phyloP scores from a whole-genome alignment of 2,888 invertebrate genomes.

The Platycheirus rosarum region DNA sequence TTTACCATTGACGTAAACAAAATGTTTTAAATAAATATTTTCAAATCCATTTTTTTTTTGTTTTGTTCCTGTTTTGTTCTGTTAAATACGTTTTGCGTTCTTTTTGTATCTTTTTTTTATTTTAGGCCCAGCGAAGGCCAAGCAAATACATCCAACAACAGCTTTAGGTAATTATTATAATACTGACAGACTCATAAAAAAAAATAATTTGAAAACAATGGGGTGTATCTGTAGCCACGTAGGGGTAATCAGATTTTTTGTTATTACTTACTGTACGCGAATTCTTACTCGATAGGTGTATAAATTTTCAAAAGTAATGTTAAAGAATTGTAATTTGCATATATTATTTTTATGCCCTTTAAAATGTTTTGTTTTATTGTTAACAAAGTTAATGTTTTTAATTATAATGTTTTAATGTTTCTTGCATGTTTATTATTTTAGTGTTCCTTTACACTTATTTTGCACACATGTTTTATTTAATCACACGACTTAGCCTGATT shows the following conservation, averaged over 20 bases:
- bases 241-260: slow-evolving; percentile 71
- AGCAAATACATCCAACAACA: slow-evolving; percentile 78
- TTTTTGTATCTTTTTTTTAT: slow-evolving; percentile 75
- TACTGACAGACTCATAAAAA: slow-evolving; percentile 39
- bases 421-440: slow-evolving; percentile 59
- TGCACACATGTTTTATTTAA: slow-evolving; percentile 39
- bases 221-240: slow-evolving; percentile 39
- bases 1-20: slow-evolving; percentile 17
- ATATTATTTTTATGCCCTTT: neutral
- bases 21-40: slow-evolving; percentile 11
- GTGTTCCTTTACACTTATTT: slow-evolving; percentile 33
- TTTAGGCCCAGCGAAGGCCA: slow-evolving; percentile 79
- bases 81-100: slow-evolving; percentile 73
- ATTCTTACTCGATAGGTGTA: slow-evolving; percentile 26
- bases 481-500: slow-evolving; percentile 50
- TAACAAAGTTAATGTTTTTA: slow-evolving; percentile 16
- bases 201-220: slow-evolving; percentile 4
- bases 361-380: slow-evolving; percentile 9
- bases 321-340: slow-evolving; percentile 21
- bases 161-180: slow-evolving; percentile 77
- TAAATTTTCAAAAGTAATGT: slow-evolving; percentile 63
- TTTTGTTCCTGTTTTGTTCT: slow-evolving; percentile 72
- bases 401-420: slow-evolving; percentile 23
- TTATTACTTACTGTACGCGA: slow-evolving; percentile 5
- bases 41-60: slow-evolving; percentile 51